phyloP scores from a whole-genome alignment of 2,888 invertebrate genomes.

The Ennomos quercinarius region DNA sequence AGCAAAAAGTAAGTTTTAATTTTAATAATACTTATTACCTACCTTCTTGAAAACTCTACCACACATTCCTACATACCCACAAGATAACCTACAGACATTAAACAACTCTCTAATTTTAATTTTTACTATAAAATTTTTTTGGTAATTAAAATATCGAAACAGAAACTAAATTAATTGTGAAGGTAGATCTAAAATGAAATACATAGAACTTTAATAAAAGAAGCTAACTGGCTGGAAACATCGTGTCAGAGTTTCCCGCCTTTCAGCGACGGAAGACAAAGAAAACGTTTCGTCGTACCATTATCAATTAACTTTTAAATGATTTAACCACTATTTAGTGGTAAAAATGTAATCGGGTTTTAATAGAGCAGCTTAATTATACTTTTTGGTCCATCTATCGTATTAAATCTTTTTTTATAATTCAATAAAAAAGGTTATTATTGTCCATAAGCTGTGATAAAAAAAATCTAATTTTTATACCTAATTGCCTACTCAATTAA shows the following conservation, averaged over 20 bases:
- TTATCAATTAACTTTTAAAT: not conserved
- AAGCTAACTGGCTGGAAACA: constrained; percentile 10
- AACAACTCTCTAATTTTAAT: not conserved
- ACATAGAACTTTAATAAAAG: constrained; percentile 5
- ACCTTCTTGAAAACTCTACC: constrained; percentile 8
- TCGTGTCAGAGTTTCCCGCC: constrained; percentile 25
- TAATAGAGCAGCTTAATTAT: too few species aligned
- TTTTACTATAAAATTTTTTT: not conserved
- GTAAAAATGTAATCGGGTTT: too few species aligned
- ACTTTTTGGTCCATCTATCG: too few species aligned
- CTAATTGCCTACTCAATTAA: too few species aligned
- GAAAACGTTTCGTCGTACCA: constrained; percentile 28
- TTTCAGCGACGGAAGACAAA: constrained; percentile 32
- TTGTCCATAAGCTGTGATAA: too few species aligned
- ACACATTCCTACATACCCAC: constrained; percentile 4
- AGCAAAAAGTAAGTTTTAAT: constrained; percentile 24
- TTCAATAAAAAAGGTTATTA: too few species aligned
- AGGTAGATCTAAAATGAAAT: not conserved
- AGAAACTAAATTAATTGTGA: not conserved
- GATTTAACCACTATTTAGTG: too few species aligned
- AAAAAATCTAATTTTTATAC: too few species aligned
- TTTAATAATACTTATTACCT: constrained; percentile 6
- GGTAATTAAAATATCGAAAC: not conserved
- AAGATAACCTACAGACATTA: too few species aligned
- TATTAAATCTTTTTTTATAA: too few species aligned